phyloP scores from a whole-genome alignment of 2,888 invertebrate species.

The Drosophila nr. perissopoda region DNA sequence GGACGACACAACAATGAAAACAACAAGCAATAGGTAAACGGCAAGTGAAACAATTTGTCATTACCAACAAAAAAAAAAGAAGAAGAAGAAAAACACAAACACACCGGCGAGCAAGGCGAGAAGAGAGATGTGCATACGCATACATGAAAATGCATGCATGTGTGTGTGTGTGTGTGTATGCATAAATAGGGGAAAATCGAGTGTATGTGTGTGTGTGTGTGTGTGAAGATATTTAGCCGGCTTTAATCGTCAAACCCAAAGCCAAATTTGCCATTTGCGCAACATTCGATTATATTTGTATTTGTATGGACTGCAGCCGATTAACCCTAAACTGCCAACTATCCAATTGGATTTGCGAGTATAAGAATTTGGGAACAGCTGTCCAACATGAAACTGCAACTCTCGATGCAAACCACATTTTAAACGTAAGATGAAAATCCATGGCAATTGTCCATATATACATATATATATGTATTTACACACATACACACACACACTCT shows the following conservation, averaged over 20 bases:
- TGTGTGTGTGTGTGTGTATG: slow-evolving; percentile 10
- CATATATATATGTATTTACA: not conserved
- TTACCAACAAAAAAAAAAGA: slow-evolving; percentile 13
- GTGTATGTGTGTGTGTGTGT: not conserved
- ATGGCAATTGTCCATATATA: not conserved
- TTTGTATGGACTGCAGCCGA: slow-evolving; percentile 21
- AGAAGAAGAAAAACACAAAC: slow-evolving; percentile 23
- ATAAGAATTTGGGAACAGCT: slow-evolving; percentile 16
- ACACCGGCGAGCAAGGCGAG: slow-evolving; percentile 44
- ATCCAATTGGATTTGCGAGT: slow-evolving; percentile 15
- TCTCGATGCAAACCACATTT: slow-evolving; percentile 4
- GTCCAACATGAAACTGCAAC: slow-evolving; percentile 15
- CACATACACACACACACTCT: not conserved
- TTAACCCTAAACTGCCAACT: slow-evolving; percentile 21
- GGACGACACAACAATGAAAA: slow-evolving; percentile 14
- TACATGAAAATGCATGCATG: not conserved
- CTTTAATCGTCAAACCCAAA: slow-evolving; percentile 9
- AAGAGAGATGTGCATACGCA: slow-evolving; percentile 13
- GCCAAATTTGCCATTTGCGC: slow-evolving; percentile 12
- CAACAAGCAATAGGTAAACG: slow-evolving; percentile 25
- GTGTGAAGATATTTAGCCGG: slow-evolving; percentile 21
- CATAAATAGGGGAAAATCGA: slow-evolving; percentile 10
- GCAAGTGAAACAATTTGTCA: slow-evolving; percentile 28
- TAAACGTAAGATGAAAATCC: slow-evolving; percentile 15
- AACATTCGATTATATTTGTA: slow-evolving; percentile 16